Evolutionary conservation across 2,113 vertebrate species (phyloP).

Genomic region (Antechinus flavipes): DNA sequence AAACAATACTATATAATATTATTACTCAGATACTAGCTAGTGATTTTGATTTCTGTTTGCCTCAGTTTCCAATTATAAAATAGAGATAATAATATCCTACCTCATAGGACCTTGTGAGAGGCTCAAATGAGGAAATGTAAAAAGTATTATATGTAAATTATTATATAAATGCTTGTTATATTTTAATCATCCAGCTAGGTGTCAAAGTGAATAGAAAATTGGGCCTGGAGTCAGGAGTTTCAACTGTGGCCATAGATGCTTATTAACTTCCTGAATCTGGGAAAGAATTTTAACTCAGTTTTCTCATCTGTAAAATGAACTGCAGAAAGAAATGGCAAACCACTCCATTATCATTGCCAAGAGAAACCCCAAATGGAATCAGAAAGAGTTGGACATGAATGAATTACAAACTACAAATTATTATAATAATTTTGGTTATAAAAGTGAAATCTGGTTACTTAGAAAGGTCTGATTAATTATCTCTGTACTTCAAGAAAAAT

Average conservation of each 20-base stretch:
- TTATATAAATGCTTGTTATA: neutral
- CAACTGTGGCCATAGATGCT: neutral
- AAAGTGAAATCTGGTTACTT: slow-evolving; percentile 1
- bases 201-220: neutral
- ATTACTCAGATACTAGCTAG: neutral
- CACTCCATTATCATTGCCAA: neutral
- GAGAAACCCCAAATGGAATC: neutral
- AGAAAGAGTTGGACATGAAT: neutral
- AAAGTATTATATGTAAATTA: neutral
- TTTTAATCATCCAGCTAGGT: neutral
- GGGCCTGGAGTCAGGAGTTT: neutral
- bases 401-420: neutral
- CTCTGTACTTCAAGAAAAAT: neutral
- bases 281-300: neutral
- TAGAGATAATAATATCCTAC: neutral
- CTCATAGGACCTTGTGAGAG: neutral
- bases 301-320: neutral
- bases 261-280: neutral
- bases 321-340: neutral
- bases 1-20: neutral
- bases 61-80: neutral
- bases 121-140: neutral
- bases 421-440: neutral
- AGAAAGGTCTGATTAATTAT: slow-evolving; percentile 57
- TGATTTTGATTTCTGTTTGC: neutral